These are phyloP conservation scores for Formica exsecta DNA, from an alignment of 1,140 invertebrate species.

Conservation along the genomic window DNA sequence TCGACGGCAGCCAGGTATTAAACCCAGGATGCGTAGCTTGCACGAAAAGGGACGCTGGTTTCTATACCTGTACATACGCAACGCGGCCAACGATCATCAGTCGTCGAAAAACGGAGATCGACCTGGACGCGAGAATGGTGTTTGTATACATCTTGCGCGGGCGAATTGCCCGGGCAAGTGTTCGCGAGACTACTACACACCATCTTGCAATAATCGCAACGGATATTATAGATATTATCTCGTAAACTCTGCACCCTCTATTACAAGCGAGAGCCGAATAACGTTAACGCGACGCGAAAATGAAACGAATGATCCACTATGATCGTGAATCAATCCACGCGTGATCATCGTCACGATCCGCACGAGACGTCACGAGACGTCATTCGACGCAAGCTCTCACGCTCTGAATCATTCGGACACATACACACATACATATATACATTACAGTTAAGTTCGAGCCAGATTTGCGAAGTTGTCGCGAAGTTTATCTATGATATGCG, in stretches of 20 bases:
- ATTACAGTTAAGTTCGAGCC: constrained; percentile 32
- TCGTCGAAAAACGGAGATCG: constrained; percentile 4
- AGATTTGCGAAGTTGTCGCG: background rate
- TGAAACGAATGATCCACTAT: background rate
- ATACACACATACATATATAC: background rate
- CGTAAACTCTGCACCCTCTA: constrained; percentile 54
- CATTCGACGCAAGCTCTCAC: background rate
- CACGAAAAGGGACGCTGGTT: constrained; percentile 17
- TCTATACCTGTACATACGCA: constrained; percentile 61
- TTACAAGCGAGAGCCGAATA: constrained; percentile 12
- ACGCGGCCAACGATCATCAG: constrained; percentile 12
- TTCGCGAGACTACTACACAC: constrained; percentile 20
- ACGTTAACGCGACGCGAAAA: too few relatives aligned
- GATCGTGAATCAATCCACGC: background rate
- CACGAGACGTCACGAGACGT: constrained; percentile 14
- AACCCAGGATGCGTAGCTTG: constrained; percentile 18
- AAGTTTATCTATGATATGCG: constrained; percentile 31
- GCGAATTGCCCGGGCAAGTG: constrained; percentile 11
- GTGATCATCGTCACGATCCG: background rate
- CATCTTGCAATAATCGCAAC: constrained; percentile 55
- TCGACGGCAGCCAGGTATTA: constrained; percentile 40
- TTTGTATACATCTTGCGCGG: constrained; percentile 38
- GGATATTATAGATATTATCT: constrained; percentile 54
- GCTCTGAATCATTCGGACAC: background rate
- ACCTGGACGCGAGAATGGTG: constrained; percentile 19